Evolutionary conservation across 1,140 invertebrate species (phyloP), one percentile per base, ranked within the genome.

Genomic region (Charaxes varanes): DNA sequence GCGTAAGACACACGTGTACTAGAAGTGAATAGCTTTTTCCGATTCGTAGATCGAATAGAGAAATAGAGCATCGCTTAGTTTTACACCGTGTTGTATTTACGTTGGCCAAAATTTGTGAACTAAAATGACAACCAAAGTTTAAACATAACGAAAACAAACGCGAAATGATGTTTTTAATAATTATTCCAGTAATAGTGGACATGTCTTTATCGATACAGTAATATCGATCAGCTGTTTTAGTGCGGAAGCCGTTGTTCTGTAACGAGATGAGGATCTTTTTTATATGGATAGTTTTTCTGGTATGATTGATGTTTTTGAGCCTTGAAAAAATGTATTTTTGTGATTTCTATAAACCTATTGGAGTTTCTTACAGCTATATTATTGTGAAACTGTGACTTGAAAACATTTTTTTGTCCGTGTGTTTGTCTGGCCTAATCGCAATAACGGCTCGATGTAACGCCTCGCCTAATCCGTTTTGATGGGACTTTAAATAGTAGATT

Each of bases 201-300:
- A 82, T 82, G 78, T 77, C 74, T 41, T 57, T 79, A 62, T 82
- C 72, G 38, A 82, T 82, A 77, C 74, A 79, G 57, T 81, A 81
- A 61, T 48, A 53, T 35, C 37, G 51, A 56, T 61, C 55, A 57
- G 47, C 57, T 48, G 56, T 43, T 57, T 58, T 35, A 43, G 69
- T 69, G 62, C 49, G 48, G 35, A 45, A 53, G 14, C 31, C 38
- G 43, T 59, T 57, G 44, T 51, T 59, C 47, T 57, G 53, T 64
- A 47, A 56, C 76, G 77, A 81, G 58, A 81, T 81, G 77, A 72
- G 53, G 66, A 69, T 63, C 71, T 46, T 62, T 48, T 48, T 59
- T 59, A 41, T 55, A 60, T 76, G 72, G 73, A 79, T 77, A 57
- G 53, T 60, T 49, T 58, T 74, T 49, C 41, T 79, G 77, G 77